These are phyloP conservation scores for Cheilosia pagana DNA, from an alignment of 2,888 invertebrate species.

Conservation along the genomic window DNA sequence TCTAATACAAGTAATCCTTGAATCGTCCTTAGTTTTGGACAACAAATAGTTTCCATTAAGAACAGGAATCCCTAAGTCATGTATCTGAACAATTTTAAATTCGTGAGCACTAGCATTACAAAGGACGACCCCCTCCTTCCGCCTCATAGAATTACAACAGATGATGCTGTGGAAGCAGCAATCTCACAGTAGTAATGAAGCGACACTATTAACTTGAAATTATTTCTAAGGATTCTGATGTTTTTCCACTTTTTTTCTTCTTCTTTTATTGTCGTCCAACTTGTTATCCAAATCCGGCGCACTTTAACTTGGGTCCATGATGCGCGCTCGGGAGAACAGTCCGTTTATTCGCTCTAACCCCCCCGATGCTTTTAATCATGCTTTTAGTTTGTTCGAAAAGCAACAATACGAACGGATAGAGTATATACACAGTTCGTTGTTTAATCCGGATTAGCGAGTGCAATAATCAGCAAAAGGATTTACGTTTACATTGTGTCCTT, in stretches of 20 bases:
- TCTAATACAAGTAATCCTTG: no score
- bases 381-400: conserved; percentile 47
- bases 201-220: conserved; percentile 35
- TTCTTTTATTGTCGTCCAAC: neutral
- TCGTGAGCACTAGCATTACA: neutral
- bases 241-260: conserved; percentile 1
- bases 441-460: conserved; percentile 73
- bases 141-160: conserved; percentile 14
- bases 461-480: conserved; percentile 74
- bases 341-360: neutral
- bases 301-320: conserved; percentile 35
- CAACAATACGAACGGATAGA: conserved; percentile 2
- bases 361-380: conserved; percentile 50
- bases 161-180: neutral
- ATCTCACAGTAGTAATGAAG: conserved; percentile 24
- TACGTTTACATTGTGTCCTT: conserved; percentile 63
- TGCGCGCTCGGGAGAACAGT: conserved; percentile 17
- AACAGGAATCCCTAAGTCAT: neutral
- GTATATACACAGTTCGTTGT: conserved; percentile 38
- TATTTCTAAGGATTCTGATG: conserved; percentile 21
- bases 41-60: no score
- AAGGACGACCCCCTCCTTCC: neutral
- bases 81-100: conserved; percentile 16
- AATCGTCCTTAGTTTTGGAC: no score
- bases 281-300: conserved; percentile 41